phyloP scores from a whole-genome alignment of 2,888 invertebrate species.

The Metallyticus violacea region DNA sequence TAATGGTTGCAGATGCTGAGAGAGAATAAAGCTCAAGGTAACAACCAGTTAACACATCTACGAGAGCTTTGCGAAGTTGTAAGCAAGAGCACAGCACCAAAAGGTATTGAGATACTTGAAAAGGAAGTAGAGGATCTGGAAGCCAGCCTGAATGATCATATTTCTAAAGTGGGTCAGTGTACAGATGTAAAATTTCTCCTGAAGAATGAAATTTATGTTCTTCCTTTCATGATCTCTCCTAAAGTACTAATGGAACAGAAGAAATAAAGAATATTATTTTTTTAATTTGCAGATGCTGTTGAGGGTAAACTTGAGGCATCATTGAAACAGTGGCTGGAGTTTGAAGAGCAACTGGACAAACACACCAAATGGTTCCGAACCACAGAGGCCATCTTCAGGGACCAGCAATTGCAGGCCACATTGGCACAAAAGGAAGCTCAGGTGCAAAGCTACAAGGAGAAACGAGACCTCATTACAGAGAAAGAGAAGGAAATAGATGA shows the following conservation, averaged over 20 bases:
- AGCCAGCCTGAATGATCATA: conserved; percentile 63
- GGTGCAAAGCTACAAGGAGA: conserved; percentile 66
- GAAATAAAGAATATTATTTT: too few relatives aligned
- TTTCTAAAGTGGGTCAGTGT: conserved; percentile 57
- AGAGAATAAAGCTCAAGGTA: conserved; percentile 63
- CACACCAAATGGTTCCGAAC: conserved; percentile 84
- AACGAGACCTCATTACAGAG: conserved; percentile 70
- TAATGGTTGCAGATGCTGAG: conserved; percentile 51
- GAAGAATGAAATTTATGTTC: too few relatives aligned
- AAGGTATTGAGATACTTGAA: conserved; percentile 70
- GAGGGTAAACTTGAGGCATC: conserved; percentile 72
- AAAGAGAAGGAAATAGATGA: conserved; percentile 84
- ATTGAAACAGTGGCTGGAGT: conserved; percentile 80
- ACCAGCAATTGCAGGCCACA: conserved; percentile 79
- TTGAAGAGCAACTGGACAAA: conserved; percentile 76
- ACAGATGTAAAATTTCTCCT: too few relatives aligned
- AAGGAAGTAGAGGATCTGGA: conserved; percentile 70
- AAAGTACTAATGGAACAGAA: too few relatives aligned
- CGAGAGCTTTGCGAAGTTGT: conserved; percentile 64
- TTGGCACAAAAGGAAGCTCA: conserved; percentile 65
- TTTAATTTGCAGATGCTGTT: conserved; percentile 52
- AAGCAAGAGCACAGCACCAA: conserved; percentile 74
- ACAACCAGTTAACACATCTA: conserved; percentile 64
- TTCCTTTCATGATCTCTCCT: too few relatives aligned
- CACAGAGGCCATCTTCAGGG: conserved; percentile 80